Conservation (phyloP, 2,888 invertebrate genomes). For the Callosobruchus maculatus region DNA sequence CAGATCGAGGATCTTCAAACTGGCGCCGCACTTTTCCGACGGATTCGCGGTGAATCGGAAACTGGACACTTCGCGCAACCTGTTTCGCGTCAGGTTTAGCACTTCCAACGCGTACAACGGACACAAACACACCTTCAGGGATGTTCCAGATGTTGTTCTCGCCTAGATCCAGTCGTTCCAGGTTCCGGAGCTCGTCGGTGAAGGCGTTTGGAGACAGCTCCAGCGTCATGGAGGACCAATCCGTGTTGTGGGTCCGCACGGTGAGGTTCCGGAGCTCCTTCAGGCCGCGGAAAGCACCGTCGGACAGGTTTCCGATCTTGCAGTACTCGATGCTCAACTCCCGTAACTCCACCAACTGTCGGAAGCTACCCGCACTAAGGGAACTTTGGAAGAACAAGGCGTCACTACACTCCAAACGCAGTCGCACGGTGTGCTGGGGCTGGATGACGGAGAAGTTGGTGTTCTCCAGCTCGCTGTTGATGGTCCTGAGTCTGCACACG, state of each 20-base stretch:
- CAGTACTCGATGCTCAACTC: conserved; percentile 79
- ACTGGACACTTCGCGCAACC: conserved; percentile 69
- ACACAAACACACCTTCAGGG: conserved; percentile 73
- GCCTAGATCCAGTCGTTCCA: conserved; percentile 72
- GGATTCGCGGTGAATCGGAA: conserved; percentile 63
- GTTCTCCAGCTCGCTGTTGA: conserved; percentile 78
- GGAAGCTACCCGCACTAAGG: conserved; percentile 71
- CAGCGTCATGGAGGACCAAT: conserved; percentile 77
- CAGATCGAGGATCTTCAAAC: conserved; percentile 67
- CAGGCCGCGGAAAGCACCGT: conserved; percentile 78
- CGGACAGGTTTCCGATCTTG: conserved; percentile 76
- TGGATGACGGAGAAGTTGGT: conserved; percentile 81
- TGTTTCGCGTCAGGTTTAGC: conserved; percentile 75
- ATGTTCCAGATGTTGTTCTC: conserved; percentile 79
- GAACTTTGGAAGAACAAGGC: conserved; percentile 78
- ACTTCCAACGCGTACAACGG: conserved; percentile 70
- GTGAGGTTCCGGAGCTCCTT: conserved; percentile 75
- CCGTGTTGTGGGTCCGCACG: conserved; percentile 78
- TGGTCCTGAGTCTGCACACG: conserved; percentile 70
- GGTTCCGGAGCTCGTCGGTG: conserved; percentile 66
- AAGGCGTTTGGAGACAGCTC: conserved; percentile 73
- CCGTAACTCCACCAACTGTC: conserved; percentile 69
- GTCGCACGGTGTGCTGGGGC: conserved; percentile 72
- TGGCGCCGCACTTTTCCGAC: conserved; percentile 66
- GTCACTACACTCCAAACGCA: conserved; percentile 76